Conservation (phyloP, 2,113 vertebrate genomes). For the Baryphthengus martii region DNA sequence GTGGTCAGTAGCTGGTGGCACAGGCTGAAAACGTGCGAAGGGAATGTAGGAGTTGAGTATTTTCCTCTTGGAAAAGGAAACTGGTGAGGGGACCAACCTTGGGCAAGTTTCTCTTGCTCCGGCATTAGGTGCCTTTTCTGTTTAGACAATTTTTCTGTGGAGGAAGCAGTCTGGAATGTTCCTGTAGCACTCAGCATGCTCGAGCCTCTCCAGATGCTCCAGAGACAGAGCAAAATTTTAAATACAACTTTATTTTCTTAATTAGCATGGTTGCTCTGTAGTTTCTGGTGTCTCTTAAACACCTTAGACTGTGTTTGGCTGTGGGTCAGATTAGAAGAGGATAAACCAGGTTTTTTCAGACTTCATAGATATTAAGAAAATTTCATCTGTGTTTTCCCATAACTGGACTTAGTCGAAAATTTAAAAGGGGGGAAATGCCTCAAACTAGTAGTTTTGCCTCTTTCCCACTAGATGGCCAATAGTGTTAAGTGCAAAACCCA, state of each 20-base stretch:
- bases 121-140: background rate
- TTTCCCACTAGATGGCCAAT: slow-evolving; percentile 14
- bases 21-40: background rate
- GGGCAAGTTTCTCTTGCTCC: background rate
- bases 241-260: background rate
- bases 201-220: background rate
- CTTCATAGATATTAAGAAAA: background rate
- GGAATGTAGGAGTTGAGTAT: background rate
- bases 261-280: background rate
- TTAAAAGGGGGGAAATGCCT: background rate
- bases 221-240: background rate
- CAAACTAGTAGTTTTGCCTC: background rate
- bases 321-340: background rate
- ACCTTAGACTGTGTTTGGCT: background rate
- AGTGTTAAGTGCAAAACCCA: background rate
- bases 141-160: background rate
- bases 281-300: background rate
- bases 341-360: background rate
- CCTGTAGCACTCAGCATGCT: background rate
- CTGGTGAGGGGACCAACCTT: background rate
- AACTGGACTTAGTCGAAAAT: background rate
- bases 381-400: background rate
- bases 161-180: background rate
- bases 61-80: background rate
- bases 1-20: background rate